Conservation (phyloP, 2,113 vertebrate genomes). For the Tenrec ecaudatus region DNA sequence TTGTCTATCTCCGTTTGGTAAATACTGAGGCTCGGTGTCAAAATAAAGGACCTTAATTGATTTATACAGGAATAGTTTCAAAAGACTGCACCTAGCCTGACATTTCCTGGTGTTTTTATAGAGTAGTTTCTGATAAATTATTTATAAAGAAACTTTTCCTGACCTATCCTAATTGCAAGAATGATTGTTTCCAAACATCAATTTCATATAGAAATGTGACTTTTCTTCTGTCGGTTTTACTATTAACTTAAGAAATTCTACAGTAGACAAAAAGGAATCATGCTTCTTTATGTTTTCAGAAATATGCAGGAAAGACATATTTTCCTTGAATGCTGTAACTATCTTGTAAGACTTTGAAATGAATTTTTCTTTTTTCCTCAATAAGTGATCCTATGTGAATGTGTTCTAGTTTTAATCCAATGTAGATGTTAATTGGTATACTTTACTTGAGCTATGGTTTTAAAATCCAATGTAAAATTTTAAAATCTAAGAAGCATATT, state of each 20-base stretch:
- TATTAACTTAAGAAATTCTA: constrained; percentile 47
- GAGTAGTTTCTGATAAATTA: constrained; percentile 88
- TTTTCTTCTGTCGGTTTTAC: constrained; percentile 73
- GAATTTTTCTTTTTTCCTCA: not conserved
- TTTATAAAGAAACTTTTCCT: constrained; percentile 87
- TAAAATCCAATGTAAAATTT: constrained; percentile 4
- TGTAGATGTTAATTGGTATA: not conserved
- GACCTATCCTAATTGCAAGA: constrained; percentile 87
- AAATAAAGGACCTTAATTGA: constrained; percentile 91
- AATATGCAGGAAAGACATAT: not conserved
- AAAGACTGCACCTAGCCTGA: constrained; percentile 86
- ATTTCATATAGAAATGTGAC: constrained; percentile 83
- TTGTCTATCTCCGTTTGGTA: constrained; percentile 89
- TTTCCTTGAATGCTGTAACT: not conserved
- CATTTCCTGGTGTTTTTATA: constrained; percentile 85
- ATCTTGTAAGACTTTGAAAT: not conserved
- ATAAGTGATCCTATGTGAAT: not conserved
- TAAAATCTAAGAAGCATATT: not conserved
- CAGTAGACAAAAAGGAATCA: not conserved
- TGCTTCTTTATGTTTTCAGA: not conserved
- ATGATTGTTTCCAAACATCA: constrained; percentile 88
- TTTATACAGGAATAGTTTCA: constrained; percentile 89
- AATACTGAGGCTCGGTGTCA: constrained; percentile 89
- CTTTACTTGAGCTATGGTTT: not conserved
- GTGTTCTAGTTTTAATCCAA: not conserved